phyloP scores from a whole-genome alignment of 2,113 vertebrate species.

The Neodontobutis hainanensis region DNA sequence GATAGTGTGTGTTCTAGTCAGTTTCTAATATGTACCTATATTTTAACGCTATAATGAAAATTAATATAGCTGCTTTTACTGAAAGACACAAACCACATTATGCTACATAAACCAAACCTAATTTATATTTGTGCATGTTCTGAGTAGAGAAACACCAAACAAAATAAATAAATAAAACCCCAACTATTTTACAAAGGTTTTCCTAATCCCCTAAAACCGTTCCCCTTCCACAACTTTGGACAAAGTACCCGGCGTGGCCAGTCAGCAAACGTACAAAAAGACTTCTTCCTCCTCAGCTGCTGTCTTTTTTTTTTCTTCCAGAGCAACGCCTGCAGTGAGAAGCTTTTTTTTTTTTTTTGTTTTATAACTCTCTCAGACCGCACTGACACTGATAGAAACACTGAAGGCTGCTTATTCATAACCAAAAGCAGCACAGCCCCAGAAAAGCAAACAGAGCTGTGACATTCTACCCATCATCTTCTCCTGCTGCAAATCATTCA shows the following conservation, averaged over 20 bases:
- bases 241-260: slow-evolving; percentile 38
- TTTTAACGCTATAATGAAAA: too few species aligned
- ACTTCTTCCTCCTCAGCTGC: slow-evolving; percentile 25
- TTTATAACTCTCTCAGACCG: slow-evolving; percentile 30
- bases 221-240: slow-evolving; percentile 18
- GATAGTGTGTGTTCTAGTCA: too few species aligned
- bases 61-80: too few species aligned
- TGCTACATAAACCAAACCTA: not conserved
- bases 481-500: slow-evolving; percentile 29
- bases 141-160: not conserved
- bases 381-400: slow-evolving; percentile 38
- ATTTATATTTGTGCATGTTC: not conserved
- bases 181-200: slow-evolving; percentile 6
- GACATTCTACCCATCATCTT: slow-evolving; percentile 17
- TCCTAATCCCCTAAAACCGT: slow-evolving; percentile 26
- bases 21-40: too few species aligned
- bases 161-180: not conserved
- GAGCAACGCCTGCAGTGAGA: slow-evolving; percentile 37
- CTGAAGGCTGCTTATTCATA: slow-evolving; percentile 10
- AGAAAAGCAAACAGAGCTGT: slow-evolving; percentile 9
- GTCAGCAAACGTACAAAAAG: slow-evolving; percentile 31
- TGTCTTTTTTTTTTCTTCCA: slow-evolving; percentile 26
- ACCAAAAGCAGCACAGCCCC: slow-evolving; percentile 7
- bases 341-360: too few species aligned
- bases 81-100: too few species aligned